Base-by-base conservation (phyloP, 2,113 vertebrate genomes). In the Aptenodytes patagonicus region DNA sequence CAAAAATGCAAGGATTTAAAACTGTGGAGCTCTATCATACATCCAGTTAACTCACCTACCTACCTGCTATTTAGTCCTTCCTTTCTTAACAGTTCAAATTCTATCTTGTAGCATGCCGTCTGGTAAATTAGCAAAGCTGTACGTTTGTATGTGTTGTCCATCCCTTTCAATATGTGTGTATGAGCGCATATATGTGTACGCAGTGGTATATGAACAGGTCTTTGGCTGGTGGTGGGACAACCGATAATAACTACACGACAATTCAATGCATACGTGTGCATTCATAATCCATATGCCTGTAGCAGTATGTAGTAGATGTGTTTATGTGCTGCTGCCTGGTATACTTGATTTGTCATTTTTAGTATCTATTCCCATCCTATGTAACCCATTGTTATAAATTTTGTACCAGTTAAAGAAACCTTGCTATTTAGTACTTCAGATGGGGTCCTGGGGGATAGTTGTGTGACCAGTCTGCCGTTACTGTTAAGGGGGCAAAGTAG, bases 1-100 rank as follows among this genome's bases (percentile, higher is more conserved):
- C 73, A 75, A 87, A 97, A 93, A 97, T 85, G 80, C 93, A 87
- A 92, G 47, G 65, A 92, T 94, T 97, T 94, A 93, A 94, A 95
- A 68, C 75, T 60, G 70, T 42, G 77, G 75, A 82, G 68, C 65
- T 79, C 83, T 83, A 68, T 84, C 87, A 92, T 91, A 40, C 71
- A 79, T 80, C 89, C 89, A 92, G 71, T 94, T 95, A 97, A 91
- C 77, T 76, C 81, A 91, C 57, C 84, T 95, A 52, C 61, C 62
- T 83, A 46, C 80, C 49, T 88, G 62, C 72, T 82, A 18, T 76
- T 82, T 95, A 89, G 82, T 80, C n/a, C 29, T 88, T 91, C 44
- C 40, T 66, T 95, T 64, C 84, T 85, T 84, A 66, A 66, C 29
- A 70, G 28, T 79, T 71, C 38, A 57, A 31, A 9, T 83, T 83